Percentiles rank a stretch among this genome's conserved stretches.
Evolutionary conservation across 92 coral and sea anemone species (phyloP).

Genomic region (Epizoanthus illoricatus): DNA sequence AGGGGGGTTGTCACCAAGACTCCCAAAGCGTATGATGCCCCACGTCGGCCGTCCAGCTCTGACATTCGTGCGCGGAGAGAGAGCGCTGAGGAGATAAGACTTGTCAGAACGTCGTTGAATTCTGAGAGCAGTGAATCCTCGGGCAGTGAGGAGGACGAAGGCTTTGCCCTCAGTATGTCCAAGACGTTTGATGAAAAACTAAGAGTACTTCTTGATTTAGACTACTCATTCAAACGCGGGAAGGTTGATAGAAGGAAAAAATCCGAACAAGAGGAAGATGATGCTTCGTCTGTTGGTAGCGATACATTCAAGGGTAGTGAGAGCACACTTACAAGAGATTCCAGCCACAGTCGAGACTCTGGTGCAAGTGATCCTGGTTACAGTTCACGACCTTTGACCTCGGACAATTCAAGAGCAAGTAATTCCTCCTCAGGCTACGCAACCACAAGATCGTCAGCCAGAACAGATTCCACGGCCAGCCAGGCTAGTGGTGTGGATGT

Average conservation of each 20-base stretch:
- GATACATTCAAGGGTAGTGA: slow-evolving; percentile 24
- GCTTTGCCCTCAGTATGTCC: slow-evolving; percentile 76
- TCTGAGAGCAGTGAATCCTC: slow-evolving; percentile 87
- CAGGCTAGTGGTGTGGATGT: slow-evolving; percentile 30
- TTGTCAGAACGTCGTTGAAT: slow-evolving; percentile 55
- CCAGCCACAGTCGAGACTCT: slow-evolving; percentile 6
- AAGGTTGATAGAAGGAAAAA: slow-evolving; percentile 29
- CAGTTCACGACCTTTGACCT: slow-evolving; percentile 14
- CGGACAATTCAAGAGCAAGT: slow-evolving; percentile 9
- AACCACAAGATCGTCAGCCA: slow-evolving; percentile 32
- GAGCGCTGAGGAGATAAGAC: slow-evolving; percentile 67
- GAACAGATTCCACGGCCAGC: slow-evolving; percentile 25
- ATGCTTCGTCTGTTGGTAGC: slow-evolving; percentile 9
- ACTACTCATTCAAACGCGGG: slow-evolving; percentile 38
- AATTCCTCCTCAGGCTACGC: slow-evolving; percentile 30
- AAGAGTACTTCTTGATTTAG: slow-evolving; percentile 71
- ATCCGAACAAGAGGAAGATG: slow-evolving; percentile 49
- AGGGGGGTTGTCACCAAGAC: slow-evolving; percentile 70
- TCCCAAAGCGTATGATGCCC: slow-evolving; percentile 53
- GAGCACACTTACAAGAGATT: slow-evolving; percentile 8
- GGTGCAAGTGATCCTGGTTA: slow-evolving; percentile 15
- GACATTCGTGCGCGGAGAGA: slow-evolving; percentile 73
- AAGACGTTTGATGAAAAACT: slow-evolving; percentile 94
- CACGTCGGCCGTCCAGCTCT: slow-evolving; percentile 80
- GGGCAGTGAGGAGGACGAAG: slow-evolving; percentile 74